A percentile compares a stretch with the other conserved stretches of the same genome.
phyloP scores from a whole-genome alignment of 2,888 invertebrate genomes.

The Dilophus febrilis region DNA sequence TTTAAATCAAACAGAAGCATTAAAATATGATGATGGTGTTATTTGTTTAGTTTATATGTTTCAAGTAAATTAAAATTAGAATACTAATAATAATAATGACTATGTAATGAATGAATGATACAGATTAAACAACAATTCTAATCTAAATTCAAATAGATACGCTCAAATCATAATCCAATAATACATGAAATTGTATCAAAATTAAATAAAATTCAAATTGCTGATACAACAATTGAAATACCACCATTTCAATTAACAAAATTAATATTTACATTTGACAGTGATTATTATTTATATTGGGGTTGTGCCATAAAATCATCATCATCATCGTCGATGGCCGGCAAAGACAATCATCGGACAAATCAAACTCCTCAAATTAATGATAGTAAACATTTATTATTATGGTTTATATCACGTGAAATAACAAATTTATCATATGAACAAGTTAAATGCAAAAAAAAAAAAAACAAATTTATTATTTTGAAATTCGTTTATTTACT shows the following conservation, averaged over 20 bases:
- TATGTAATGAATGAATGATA: neutral
- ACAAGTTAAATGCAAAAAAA: constrained; percentile 33
- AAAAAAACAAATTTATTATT: no score
- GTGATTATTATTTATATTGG: constrained; percentile 49
- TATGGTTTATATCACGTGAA: constrained; percentile 44
- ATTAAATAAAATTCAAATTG: constrained; percentile 34
- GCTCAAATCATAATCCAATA: constrained; percentile 32
- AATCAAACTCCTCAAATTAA: no score
- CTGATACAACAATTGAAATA: constrained; percentile 34
- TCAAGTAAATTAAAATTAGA: no score
- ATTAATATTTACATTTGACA: constrained; percentile 36
- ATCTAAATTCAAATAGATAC: no score
- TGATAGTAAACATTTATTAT: constrained; percentile 31
- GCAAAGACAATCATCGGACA: no score
- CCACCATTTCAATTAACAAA: constrained; percentile 33
- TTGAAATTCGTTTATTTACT: no score
- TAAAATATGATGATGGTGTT: constrained; percentile 38
- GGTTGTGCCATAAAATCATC: no score
- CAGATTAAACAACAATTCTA: no score
- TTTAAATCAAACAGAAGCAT: constrained; percentile 40
- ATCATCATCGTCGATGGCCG: no score
- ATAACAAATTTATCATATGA: constrained; percentile 38
- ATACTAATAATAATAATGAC: no score
- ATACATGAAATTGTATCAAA: constrained; percentile 27
- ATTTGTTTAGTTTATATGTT: constrained; percentile 42